phyloP scores from a whole-genome alignment of 2,888 invertebrate species.

The Lycophotia porphyrea region DNA sequence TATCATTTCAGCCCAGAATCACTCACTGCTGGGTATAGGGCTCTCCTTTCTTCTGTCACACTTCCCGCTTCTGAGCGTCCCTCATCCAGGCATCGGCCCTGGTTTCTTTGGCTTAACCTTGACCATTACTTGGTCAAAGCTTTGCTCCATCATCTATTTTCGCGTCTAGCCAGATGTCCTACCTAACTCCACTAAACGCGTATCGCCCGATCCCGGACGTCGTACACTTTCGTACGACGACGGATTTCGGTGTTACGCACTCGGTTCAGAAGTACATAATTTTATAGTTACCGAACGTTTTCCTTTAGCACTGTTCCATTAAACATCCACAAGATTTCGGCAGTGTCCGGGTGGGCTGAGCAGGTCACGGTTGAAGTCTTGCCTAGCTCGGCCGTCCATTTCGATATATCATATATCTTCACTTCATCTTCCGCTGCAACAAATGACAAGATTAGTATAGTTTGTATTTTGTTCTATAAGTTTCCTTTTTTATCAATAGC shows the following conservation, averaged over 20 bases:
- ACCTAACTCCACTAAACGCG: no score
- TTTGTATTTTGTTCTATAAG: background rate
- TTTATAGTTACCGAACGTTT: slow-evolving; percentile 73
- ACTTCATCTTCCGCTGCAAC: slow-evolving; percentile 68
- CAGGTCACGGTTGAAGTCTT: slow-evolving; percentile 77
- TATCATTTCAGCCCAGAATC: background rate
- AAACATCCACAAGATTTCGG: slow-evolving; percentile 78
- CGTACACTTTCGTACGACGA: background rate
- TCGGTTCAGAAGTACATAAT: background rate
- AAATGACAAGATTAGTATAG: slow-evolving; percentile 6
- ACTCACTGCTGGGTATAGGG: background rate
- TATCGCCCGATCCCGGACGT: background rate
- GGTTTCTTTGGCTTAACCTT: background rate
- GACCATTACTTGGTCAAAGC: background rate
- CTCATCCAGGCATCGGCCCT: background rate
- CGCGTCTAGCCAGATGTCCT: background rate
- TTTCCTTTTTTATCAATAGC: background rate
- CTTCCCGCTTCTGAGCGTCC: background rate
- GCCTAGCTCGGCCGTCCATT: slow-evolving; percentile 75
- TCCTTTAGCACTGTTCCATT: slow-evolving; percentile 70
- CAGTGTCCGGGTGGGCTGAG: slow-evolving; percentile 74
- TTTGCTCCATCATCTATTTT: background rate
- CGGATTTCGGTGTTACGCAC: background rate
- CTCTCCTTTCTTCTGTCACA: background rate
- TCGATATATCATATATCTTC: slow-evolving; percentile 69